These are phyloP conservation scores for Silurus glanis DNA, from an alignment of 2,113 vertebrate species.

Conservation along the genomic window DNA sequence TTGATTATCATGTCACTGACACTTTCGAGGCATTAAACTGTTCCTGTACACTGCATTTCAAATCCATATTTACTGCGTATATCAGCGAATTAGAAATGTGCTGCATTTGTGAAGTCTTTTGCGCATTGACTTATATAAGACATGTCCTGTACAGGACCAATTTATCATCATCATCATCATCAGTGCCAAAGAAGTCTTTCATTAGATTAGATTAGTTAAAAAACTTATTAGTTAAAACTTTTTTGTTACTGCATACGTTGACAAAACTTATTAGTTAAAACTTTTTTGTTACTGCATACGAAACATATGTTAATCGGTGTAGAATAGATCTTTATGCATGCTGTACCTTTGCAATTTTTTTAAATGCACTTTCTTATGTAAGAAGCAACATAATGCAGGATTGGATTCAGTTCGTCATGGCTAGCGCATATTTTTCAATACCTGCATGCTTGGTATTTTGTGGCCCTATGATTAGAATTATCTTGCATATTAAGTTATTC, in stretches of 20 bases:
- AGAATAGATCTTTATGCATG: background rate
- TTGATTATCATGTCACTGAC: background rate
- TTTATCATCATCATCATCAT: no score
- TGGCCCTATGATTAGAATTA: background rate
- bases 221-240: no score
- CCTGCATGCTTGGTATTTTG: background rate
- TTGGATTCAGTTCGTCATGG: background rate
- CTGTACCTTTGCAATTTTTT: background rate
- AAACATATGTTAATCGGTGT: background rate
- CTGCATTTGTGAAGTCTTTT: background rate
- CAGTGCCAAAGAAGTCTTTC: background rate
- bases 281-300: no score
- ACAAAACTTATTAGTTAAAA: no score
- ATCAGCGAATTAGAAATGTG: background rate
- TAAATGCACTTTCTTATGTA: background rate
- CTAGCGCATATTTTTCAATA: background rate
- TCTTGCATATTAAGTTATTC: background rate
- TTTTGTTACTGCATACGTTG: no score
- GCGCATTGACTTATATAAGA: background rate
- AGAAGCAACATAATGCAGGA: background rate
- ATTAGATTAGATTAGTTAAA: no score
- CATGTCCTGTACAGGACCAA: background rate
- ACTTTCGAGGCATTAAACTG: background rate
- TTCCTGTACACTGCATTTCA: background rate
- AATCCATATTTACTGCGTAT: background rate